Evolutionary conservation across 2,888 invertebrate species (phyloP).

Genomic region (Melanostoma mellinum): DNA sequence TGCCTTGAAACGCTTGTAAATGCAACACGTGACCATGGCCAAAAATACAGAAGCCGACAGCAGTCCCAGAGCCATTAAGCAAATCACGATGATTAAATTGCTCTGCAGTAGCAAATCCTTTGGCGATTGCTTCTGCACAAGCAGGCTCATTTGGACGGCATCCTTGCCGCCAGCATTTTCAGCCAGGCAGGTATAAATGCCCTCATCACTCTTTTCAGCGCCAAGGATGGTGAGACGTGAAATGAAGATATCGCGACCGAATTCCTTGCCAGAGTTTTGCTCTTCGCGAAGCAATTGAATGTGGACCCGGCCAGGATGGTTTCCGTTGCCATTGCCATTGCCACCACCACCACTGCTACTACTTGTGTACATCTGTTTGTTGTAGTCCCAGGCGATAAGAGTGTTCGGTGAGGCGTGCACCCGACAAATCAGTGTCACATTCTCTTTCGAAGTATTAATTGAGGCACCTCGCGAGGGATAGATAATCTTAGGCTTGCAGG

Average conservation of each 20-base stretch:
- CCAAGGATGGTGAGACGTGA: conserved; percentile 85
- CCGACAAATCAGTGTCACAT: conserved; percentile 89
- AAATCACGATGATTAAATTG: conserved; percentile 78
- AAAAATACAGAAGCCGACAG: conserved; percentile 78
- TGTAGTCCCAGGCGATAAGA: conserved; percentile 87
- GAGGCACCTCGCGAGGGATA: conserved; percentile 85
- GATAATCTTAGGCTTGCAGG: conserved; percentile 90
- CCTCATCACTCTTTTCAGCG: conserved; percentile 86
- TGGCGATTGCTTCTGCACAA: conserved; percentile 77
- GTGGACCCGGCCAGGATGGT: conserved; percentile 75
- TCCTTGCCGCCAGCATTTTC: conserved; percentile 91
- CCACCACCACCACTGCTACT: conserved; percentile 14
- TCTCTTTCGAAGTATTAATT: conserved; percentile 85
- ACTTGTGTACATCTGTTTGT: conserved; percentile 82
- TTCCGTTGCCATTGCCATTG: conserved; percentile 11
- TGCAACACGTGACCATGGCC: conserved; percentile 79
- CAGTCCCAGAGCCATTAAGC: conserved; percentile 78
- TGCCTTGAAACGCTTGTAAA: conserved; percentile 78
- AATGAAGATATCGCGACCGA: conserved; percentile 78
- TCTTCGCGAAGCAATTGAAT: conserved; percentile 78
- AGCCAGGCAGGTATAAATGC: conserved; percentile 90
- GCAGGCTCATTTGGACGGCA: conserved; percentile 85
- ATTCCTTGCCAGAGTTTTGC: conserved; percentile 79
- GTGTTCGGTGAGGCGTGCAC: conserved; percentile 90
- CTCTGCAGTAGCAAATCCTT: conserved; percentile 77